Percentiles rank a stretch among this genome's conserved stretches.
These are phyloP conservation scores for Bicyclus anynana DNA, from an alignment of 1,140 invertebrate species.

Conservation along the genomic window DNA sequence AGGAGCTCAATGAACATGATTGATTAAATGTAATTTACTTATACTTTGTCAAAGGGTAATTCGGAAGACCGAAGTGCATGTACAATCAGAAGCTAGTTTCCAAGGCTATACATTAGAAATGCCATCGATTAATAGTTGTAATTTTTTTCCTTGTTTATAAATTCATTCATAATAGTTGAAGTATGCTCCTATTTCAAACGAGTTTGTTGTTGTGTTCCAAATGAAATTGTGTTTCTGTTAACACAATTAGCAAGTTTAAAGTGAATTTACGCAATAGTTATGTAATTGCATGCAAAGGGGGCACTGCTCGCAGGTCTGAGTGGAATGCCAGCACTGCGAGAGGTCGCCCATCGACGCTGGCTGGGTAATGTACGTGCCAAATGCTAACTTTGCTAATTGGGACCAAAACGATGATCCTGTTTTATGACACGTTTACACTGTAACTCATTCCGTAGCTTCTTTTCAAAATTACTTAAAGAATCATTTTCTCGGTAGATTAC, in stretches of 20 bases:
- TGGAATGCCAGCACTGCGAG: constrained; percentile 30
- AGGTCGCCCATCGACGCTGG: constrained; percentile 33
- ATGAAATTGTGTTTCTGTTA: neutral
- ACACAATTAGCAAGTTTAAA: constrained; percentile 29
- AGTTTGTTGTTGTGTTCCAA: neutral
- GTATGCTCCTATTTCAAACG: neutral
- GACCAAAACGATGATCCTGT: constrained; percentile 6
- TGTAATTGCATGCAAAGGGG: constrained; percentile 30
- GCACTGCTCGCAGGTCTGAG: constrained; percentile 14
- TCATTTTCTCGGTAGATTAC: no score
- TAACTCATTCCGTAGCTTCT: neutral
- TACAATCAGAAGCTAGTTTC: no score
- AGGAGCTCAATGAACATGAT: no score
- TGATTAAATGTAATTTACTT: no score
- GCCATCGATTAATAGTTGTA: no score
- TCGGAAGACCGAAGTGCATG: no score
- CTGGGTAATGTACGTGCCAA: constrained; percentile 55
- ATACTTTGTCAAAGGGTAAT: no score
- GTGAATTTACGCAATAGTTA: constrained; percentile 20
- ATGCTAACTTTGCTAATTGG: constrained; percentile 57
- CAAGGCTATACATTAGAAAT: no score
- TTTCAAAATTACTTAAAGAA: no score
- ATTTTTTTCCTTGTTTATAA: no score
- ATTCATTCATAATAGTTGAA: neutral
- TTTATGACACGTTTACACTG: neutral